phyloP scores from a whole-genome alignment of 2,797 vertebrate genomes.

The Knipowitschia caucasica region DNA sequence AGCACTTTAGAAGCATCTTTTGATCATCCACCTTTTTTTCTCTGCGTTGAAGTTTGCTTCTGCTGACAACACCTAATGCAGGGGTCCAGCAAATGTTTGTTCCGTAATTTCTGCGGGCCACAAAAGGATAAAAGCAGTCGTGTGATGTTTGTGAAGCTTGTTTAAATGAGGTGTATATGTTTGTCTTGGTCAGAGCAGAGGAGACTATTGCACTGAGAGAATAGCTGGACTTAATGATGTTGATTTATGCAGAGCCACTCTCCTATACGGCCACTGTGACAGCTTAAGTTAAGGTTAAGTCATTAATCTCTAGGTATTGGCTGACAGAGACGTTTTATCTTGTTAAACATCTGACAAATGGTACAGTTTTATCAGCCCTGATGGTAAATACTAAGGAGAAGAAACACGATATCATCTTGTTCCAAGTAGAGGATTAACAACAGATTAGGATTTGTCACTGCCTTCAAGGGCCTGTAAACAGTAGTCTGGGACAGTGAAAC shows the following conservation, averaged over 20 bases:
- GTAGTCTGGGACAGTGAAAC: conserved; percentile 18
- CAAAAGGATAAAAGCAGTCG: conserved; percentile 10
- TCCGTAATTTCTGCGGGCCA: neutral
- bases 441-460: conserved; percentile 60
- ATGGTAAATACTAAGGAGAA: conserved; percentile 31
- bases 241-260: conserved; percentile 20
- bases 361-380: conserved; percentile 38
- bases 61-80: conserved; percentile 15
- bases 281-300: conserved; percentile 29
- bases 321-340: conserved; percentile 40
- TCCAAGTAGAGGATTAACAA: conserved; percentile 55
- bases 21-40: conserved; percentile 10
- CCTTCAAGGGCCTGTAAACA: conserved; percentile 43
- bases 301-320: conserved; percentile 37
- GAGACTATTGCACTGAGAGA: neutral
- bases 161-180: conserved; percentile 9
- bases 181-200: conserved; percentile 11
- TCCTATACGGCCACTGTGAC: conserved; percentile 9
- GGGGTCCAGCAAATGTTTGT: conserved; percentile 22
- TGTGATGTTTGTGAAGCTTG: conserved; percentile 20
- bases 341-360: conserved; percentile 45
- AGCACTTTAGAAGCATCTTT: conserved; percentile 18
- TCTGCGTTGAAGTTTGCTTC: conserved; percentile 4
- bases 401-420: conserved; percentile 37
- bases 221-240: conserved; percentile 20